Percentiles rank a stretch among this genome's conserved stretches.
These are phyloP conservation scores for Phyllostomus discolor DNA, from an alignment of 2,113 vertebrate species.

Conservation along the genomic window DNA sequence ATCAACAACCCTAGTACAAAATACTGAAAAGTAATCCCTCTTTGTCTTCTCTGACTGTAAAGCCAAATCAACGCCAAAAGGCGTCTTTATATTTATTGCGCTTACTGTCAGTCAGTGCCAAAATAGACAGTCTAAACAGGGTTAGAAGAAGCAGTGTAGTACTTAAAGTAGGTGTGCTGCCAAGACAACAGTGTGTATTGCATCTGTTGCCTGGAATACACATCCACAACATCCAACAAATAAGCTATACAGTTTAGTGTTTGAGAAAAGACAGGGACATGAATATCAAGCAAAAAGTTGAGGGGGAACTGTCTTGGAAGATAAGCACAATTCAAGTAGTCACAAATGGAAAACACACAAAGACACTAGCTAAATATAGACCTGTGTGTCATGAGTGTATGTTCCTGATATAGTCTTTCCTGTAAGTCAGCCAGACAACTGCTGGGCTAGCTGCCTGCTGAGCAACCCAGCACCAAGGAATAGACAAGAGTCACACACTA, in stretches of 20 bases:
- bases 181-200: slow-evolving; percentile 36
- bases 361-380: neutral
- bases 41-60: slow-evolving; percentile 45
- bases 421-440: too few species aligned
- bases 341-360: neutral
- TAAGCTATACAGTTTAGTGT: neutral
- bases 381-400: too few species aligned
- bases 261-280: neutral
- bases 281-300: neutral
- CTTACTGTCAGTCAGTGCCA: slow-evolving; percentile 31
- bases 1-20: neutral
- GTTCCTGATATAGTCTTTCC: too few species aligned
- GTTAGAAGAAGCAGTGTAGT: slow-evolving; percentile 36
- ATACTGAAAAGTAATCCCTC: slow-evolving; percentile 30
- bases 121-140: slow-evolving; percentile 31
- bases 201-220: slow-evolving; percentile 70
- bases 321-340: neutral
- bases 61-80: slow-evolving; percentile 51
- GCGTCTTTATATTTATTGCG: slow-evolving; percentile 30
- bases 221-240: slow-evolving; percentile 11
- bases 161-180: slow-evolving; percentile 57
- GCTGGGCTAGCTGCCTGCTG: too few species aligned
- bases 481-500: too few species aligned
- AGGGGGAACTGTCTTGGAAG: neutral
- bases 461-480: too few species aligned